A percentile compares a stretch with the other conserved stretches of the same genome.
These are phyloP conservation scores for Meandrina meandrites DNA, from an alignment of 92 coral and sea anemone species.

Conservation along the genomic window DNA sequence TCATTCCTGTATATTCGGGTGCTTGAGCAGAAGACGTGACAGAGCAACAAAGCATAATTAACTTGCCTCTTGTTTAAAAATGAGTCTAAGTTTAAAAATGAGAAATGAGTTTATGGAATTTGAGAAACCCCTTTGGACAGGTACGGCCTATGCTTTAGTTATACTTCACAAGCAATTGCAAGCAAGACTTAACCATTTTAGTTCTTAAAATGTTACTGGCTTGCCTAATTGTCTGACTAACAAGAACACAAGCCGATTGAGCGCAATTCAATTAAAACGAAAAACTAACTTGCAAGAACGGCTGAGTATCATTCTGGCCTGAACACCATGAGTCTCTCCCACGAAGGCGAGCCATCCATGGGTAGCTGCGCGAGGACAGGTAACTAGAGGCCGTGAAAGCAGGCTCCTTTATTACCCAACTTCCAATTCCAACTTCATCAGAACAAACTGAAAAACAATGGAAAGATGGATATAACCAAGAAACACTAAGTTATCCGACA, in stretches of 20 bases:
- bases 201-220: too few relatives aligned
- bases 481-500: not conserved
- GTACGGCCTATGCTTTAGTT: too few relatives aligned
- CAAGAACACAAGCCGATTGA: too few relatives aligned
- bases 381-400: constrained; percentile 62
- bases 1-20: not conserved
- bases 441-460: constrained; percentile 32
- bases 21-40: not conserved
- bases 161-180: too few relatives aligned
- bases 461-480: not conserved
- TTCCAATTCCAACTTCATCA: constrained; percentile 51
- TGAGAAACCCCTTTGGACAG: too few relatives aligned
- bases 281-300: constrained; percentile 42
- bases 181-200: too few relatives aligned
- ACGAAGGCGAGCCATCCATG: constrained; percentile 57
- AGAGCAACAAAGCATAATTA: too few relatives aligned
- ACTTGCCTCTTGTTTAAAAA: too few relatives aligned
- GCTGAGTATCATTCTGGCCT: constrained; percentile 39
- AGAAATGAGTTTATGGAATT: too few relatives aligned
- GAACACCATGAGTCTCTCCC: constrained; percentile 64
- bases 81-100: too few relatives aligned
- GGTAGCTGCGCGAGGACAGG: constrained; percentile 39
- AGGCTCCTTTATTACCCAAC: constrained; percentile 39
- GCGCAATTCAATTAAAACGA: not conserved
- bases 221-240: too few relatives aligned